phyloP scores from a whole-genome alignment of 2,113 vertebrate genomes.

The Onychostruthus taczanowskii region DNA sequence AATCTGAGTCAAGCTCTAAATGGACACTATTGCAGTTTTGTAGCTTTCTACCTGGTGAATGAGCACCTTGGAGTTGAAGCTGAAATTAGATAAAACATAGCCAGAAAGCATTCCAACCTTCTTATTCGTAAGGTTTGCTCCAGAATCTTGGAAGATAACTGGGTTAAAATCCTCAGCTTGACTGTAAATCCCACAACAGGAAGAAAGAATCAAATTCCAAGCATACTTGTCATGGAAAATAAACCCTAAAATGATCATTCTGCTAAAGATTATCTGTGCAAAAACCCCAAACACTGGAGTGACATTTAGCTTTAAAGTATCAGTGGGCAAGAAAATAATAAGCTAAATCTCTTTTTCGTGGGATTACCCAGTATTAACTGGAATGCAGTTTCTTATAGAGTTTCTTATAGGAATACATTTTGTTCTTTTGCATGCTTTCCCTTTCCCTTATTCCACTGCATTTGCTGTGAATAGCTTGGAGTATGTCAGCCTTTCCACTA shows the following conservation, averaged over 20 bases:
- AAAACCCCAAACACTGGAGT: neutral
- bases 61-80: neutral
- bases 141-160: neutral
- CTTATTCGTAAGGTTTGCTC: neutral
- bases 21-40: neutral
- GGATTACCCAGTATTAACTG: neutral
- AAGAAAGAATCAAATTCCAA: neutral
- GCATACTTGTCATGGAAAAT: neutral
- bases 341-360: neutral
- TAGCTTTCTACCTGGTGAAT: neutral
- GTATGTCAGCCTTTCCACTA: constrained; percentile 1
- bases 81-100: neutral
- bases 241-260: neutral
- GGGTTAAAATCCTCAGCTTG: neutral
- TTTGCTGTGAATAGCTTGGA: neutral
- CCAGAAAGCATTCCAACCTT: neutral
- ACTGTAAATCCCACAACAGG: neutral
- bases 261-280: neutral
- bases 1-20: neutral
- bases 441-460: neutral
- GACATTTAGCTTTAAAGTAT: neutral
- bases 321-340: neutral
- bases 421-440: neutral
- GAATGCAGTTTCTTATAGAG: neutral
- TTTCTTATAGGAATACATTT: neutral